Conservation (phyloP, 2,113 vertebrate genomes). For the Xerus inauris region DNA sequence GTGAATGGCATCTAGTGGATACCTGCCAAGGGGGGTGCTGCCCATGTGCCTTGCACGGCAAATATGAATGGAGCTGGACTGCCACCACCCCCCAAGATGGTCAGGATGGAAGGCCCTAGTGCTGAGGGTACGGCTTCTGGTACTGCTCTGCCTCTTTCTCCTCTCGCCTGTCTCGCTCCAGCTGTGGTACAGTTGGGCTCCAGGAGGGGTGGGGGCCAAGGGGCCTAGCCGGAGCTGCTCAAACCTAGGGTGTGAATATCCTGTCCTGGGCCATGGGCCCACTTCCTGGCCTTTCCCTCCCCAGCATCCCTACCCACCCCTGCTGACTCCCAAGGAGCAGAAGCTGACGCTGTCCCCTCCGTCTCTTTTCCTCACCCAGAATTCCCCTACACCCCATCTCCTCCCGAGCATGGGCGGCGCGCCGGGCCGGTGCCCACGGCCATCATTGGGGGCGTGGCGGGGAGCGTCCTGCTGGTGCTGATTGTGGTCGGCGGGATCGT, state of each 20-base stretch:
- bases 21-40: not conserved
- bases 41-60: not conserved
- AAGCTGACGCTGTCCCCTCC: constrained; percentile 96
- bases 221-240: not conserved
- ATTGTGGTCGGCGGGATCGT: constrained; percentile 91
- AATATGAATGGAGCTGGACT: not conserved
- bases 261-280: constrained; percentile 46
- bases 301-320: constrained; percentile 86
- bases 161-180: not conserved
- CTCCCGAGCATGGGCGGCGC: constrained; percentile 82
- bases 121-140: not conserved
- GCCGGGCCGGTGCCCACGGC: constrained; percentile 88
- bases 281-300: constrained; percentile 88
- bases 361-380: constrained; percentile 99
- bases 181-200: accelerated
- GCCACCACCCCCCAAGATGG: not conserved
- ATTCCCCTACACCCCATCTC: constrained; percentile 92
- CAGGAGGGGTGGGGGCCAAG: not conserved
- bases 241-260: not conserved
- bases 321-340: constrained; percentile 78
- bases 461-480: constrained; percentile 92
- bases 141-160: not conserved
- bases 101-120: not conserved
- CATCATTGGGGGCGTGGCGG: constrained; percentile 94
- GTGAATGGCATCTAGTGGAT: not conserved